Conservation (phyloP, 2,113 vertebrate species). For the Thryonomys swinderianus region DNA sequence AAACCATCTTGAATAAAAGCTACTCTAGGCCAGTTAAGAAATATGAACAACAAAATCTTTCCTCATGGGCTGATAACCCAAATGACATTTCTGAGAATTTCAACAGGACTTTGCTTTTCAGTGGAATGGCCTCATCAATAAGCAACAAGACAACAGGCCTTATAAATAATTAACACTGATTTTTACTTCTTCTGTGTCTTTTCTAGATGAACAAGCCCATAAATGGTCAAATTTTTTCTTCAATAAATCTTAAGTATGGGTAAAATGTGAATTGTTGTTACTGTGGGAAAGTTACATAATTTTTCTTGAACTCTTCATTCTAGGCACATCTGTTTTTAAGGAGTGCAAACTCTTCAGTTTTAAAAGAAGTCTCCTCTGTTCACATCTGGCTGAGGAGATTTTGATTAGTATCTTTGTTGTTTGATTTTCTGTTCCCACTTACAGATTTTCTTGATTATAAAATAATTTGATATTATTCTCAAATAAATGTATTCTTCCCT, state of each 20-base stretch:
- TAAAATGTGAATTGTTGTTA: constrained; percentile 25
- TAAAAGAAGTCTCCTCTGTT: constrained; percentile 11
- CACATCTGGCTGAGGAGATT: neutral
- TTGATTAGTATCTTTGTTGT: constrained; percentile 32
- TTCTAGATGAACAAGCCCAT: constrained; percentile 53
- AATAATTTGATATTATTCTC: constrained; percentile 7
- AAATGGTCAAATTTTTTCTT: constrained; percentile 40
- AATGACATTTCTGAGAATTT: constrained; percentile 38
- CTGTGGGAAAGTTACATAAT: constrained; percentile 52
- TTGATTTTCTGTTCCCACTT: constrained; percentile 20
- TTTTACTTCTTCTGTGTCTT: neutral
- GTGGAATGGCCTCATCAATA: neutral
- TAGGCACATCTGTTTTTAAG: constrained; percentile 54
- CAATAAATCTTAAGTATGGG: neutral
- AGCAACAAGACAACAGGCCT: neutral
- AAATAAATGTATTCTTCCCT: neutral
- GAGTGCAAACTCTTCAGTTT: neutral
- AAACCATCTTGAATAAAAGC: constrained; percentile 47
- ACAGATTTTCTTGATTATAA: constrained; percentile 33
- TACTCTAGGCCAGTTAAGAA: neutral
- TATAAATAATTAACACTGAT: neutral
- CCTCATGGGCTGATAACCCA: neutral
- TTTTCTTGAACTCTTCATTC: constrained; percentile 49
- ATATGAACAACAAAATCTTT: constrained; percentile 37
- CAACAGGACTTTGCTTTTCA: neutral